Percentiles rank a stretch among this genome's conserved stretches.
These are phyloP conservation scores for Acronicta alni DNA, from an alignment of 2,888 invertebrate genomes.

Conservation along the genomic window DNA sequence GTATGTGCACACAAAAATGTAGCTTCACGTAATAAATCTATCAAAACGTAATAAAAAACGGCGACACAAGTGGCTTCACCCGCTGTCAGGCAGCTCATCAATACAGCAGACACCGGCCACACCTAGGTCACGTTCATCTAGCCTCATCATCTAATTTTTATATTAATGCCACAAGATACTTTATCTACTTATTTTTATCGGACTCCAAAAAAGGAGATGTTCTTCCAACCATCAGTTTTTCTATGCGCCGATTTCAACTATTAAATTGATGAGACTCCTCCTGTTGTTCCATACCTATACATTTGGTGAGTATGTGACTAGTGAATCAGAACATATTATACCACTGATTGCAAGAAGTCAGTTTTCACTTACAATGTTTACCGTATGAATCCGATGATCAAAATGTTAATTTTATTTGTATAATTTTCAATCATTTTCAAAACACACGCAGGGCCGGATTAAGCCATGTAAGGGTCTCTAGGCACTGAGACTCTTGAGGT, in stretches of 20 bases:
- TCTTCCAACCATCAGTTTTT: background rate
- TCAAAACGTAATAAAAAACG: constrained; percentile 30
- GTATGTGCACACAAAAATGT: constrained; percentile 7
- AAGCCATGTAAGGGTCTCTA: too few relatives aligned
- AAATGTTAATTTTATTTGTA: too few relatives aligned
- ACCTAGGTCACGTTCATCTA: constrained; percentile 21
- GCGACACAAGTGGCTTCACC: constrained; percentile 17
- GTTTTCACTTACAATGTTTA: too few relatives aligned
- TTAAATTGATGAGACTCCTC: too few relatives aligned
- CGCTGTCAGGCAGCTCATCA: constrained; percentile 27
- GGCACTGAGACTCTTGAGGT: too few relatives aligned
- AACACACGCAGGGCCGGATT: too few relatives aligned
- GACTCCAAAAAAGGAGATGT: background rate
- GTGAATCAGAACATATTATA: too few relatives aligned
- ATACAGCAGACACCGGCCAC: constrained; percentile 30
- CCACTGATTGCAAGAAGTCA: too few relatives aligned
- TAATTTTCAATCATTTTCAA: too few relatives aligned
- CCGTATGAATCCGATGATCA: too few relatives aligned
- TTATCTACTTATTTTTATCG: background rate
- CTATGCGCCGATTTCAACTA: background rate
- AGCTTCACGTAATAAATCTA: constrained; percentile 20
- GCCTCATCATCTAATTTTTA: constrained; percentile 31
- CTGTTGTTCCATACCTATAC: too few relatives aligned
- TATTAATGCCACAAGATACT: constrained; percentile 12
- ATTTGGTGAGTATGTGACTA: too few relatives aligned